Percentiles rank a stretch among this genome's conserved stretches.
Conservation (phyloP, 2,888 invertebrate species). For the Apeira syringaria region DNA sequence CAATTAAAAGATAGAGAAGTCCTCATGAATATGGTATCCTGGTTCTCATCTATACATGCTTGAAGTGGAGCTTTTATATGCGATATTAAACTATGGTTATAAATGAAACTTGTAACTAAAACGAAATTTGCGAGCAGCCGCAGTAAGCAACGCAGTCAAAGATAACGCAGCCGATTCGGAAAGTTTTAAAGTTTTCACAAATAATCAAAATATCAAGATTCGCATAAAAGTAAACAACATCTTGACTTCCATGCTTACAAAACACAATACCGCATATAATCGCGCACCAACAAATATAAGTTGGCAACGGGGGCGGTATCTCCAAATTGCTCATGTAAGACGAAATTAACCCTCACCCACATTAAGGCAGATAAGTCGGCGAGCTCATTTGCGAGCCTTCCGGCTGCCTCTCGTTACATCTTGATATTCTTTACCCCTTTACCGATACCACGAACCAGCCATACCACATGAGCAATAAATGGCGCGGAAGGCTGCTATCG, state of each 20-base stretch:
- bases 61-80: too few relatives aligned
- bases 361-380: slow-evolving; percentile 81
- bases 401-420: slow-evolving; percentile 81
- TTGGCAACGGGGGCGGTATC: slow-evolving; percentile 65
- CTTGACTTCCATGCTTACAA: slow-evolving; percentile 30
- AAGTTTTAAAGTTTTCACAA: too few relatives aligned
- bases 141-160: too few relatives aligned
- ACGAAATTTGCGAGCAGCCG: too few relatives aligned
- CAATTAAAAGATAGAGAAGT: slow-evolving; percentile 24
- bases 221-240: slow-evolving; percentile 18
- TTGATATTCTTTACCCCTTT: slow-evolving; percentile 84
- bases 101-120: too few relatives aligned
- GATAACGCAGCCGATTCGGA: neutral
- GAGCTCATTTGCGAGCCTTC: slow-evolving; percentile 84
- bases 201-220: neutral
- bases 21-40: too few relatives aligned
- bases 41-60: too few relatives aligned
- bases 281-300: slow-evolving; percentile 60
- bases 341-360: slow-evolving; percentile 82
- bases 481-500: slow-evolving; percentile 82
- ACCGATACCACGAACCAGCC: slow-evolving; percentile 77
- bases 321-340: slow-evolving; percentile 81
- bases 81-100: too few relatives aligned
- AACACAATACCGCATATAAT: slow-evolving; percentile 39
- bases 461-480: slow-evolving; percentile 84